Conservation (phyloP, 2,888 invertebrate genomes). For the Drosophila anceps region DNA sequence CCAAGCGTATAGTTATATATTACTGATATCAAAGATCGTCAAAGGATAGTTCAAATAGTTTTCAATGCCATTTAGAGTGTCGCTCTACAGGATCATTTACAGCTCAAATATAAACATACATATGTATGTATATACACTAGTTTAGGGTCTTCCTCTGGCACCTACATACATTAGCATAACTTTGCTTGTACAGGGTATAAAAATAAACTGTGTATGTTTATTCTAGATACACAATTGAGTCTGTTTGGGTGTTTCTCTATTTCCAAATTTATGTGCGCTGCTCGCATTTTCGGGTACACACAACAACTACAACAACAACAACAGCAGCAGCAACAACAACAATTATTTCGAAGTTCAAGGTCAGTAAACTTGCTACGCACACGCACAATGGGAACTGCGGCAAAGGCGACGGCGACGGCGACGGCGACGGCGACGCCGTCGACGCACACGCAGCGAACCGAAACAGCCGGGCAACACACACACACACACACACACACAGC, state of each 20-base stretch:
- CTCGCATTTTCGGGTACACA: conserved; percentile 64
- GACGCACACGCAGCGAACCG: conserved; percentile 52
- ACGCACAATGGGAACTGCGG: conserved; percentile 64
- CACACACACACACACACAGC: conserved; percentile 12
- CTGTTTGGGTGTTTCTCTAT: conserved; percentile 47
- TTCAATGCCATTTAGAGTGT: too few relatives aligned
- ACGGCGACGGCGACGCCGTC: conserved; percentile 20
- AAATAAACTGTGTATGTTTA: conserved; percentile 12
- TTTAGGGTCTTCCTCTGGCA: conserved; percentile 4
- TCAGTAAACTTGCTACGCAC: conserved; percentile 84
- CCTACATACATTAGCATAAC: conserved; percentile 18
- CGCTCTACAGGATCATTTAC: background rate
- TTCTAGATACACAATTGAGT: conserved; percentile 1
- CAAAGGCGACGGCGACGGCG: conserved; percentile 1
- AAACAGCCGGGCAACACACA: conserved; percentile 23
- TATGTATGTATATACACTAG: background rate
- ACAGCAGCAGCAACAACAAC: conserved; percentile 36
- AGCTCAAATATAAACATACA: background rate
- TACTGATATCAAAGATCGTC: background rate
- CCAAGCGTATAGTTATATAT: background rate
- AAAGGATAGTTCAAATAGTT: too few relatives aligned
- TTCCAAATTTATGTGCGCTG: conserved; percentile 61
- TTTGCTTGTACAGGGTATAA: conserved; percentile 11
- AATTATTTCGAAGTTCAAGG: conserved; percentile 84
- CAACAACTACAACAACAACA: conserved; percentile 16